A percentile compares a stretch with the other conserved stretches of the same genome.
These are phyloP conservation scores for Acanthurus leucopareius DNA, from an alignment of 2,797 vertebrate species.

Conservation along the genomic window DNA sequence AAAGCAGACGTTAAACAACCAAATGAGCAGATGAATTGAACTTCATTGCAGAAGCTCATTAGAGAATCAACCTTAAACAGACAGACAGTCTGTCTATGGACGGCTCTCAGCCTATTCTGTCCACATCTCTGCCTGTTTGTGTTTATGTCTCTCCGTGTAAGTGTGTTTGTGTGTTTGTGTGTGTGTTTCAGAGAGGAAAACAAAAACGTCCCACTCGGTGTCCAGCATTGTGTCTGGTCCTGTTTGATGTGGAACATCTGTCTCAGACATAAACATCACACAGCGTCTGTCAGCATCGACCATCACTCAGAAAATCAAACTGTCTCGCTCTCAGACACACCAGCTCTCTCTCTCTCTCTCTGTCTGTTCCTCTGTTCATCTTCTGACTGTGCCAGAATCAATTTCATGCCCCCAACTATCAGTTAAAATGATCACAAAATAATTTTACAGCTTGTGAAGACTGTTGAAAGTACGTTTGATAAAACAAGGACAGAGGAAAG, in stretches of 20 bases:
- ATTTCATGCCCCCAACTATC: constrained; percentile 53
- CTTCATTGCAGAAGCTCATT: too few species aligned
- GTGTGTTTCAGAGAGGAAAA: constrained; percentile 16
- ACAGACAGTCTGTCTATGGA: constrained; percentile 23
- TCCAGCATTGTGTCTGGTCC: constrained; percentile 50
- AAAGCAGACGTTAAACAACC: constrained; percentile 40
- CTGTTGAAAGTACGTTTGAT: constrained; percentile 33
- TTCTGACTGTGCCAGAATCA: constrained; percentile 22
- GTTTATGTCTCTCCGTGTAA: constrained; percentile 29
- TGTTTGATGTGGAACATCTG: constrained; percentile 73
- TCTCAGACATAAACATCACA: constrained; percentile 58
- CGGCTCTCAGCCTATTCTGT: constrained; percentile 15
- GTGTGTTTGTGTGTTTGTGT: constrained; percentile 42
- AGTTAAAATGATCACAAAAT: constrained; percentile 49
- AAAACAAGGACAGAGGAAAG: constrained; percentile 5
- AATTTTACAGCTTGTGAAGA: constrained; percentile 50
- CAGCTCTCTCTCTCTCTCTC: constrained; percentile 13
- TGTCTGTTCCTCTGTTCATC: constrained; percentile 11
- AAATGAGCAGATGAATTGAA: constrained; percentile 13
- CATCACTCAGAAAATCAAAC: constrained; percentile 30
- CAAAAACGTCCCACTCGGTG: constrained; percentile 41
- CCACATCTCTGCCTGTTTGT: constrained; percentile 28
- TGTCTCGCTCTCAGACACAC: constrained; percentile 11
- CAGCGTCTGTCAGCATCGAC: constrained; percentile 26
- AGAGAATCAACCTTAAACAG: constrained; percentile 7